These are phyloP conservation scores for Dinoponera quadriceps DNA, from an alignment of 1,140 invertebrate species.

Conservation along the genomic window DNA sequence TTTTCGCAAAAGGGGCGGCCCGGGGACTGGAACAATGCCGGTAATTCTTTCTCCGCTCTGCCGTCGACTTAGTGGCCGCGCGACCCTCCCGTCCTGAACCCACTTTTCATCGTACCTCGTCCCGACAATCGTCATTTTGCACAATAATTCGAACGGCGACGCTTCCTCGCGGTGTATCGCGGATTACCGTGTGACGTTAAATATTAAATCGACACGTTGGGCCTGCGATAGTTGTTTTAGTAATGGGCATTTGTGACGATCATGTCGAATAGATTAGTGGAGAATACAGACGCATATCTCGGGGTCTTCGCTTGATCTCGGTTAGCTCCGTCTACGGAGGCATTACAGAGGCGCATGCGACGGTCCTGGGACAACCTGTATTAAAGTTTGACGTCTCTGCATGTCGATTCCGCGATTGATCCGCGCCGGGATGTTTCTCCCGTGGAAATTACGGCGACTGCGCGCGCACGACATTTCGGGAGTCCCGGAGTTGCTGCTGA, in stretches of 20 bases:
- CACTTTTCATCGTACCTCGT: conserved; percentile 24
- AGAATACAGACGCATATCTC: too few relatives aligned
- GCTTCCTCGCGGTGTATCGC: conserved; percentile 6
- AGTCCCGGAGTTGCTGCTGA: conserved; percentile 10
- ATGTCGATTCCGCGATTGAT: conserved; percentile 5
- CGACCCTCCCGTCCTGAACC: conserved; percentile 28
- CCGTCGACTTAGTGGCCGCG: conserved; percentile 64
- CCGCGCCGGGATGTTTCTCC: conserved; percentile 22
- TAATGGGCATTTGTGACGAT: too few relatives aligned
- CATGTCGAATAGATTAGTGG: too few relatives aligned
- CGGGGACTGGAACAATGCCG: conserved; percentile 62
- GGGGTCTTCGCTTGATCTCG: too few relatives aligned
- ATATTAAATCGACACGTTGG: neutral
- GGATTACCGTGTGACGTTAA: conserved; percentile 11
- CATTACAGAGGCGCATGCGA: neutral
- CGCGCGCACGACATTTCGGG: conserved; percentile 3
- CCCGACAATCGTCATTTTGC: conserved; percentile 36
- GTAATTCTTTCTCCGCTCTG: conserved; percentile 64
- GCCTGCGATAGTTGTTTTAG: too few relatives aligned
- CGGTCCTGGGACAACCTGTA: neutral
- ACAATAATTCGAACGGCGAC: conserved; percentile 33
- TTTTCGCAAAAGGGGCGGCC: conserved; percentile 59
- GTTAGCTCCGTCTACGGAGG: too few relatives aligned
- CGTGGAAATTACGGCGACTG: conserved; percentile 19
- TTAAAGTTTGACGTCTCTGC: neutral